Conservation (phyloP, 64 coral and sea anemone species). For the Dendrophyllia cribrosa region DNA sequence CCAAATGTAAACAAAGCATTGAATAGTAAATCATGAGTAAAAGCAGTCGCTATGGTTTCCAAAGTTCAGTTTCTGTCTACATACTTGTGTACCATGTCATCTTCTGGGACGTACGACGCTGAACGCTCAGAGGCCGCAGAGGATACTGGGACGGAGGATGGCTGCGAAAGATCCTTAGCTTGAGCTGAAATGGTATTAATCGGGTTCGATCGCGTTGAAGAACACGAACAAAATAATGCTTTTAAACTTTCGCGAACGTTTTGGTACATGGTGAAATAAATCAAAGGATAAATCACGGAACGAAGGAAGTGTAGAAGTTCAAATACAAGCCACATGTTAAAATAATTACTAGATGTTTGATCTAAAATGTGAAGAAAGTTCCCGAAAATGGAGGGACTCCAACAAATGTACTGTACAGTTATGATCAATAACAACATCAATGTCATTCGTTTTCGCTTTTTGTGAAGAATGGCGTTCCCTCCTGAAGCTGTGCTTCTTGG, state of each 20-base stretch:
- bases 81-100: neutral
- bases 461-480: conserved; percentile 41
- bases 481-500: conserved; percentile 30
- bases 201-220: neutral
- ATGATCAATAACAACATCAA: conserved; percentile 1
- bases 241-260: conserved; percentile 17
- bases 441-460: conserved; percentile 16
- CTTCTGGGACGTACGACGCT: neutral
- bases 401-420: conserved; percentile 1
- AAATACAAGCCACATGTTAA: conserved; percentile 6
- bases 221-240: neutral
- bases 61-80: neutral
- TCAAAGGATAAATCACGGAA: neutral
- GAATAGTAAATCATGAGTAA: neutral
- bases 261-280: conserved; percentile 18
- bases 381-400: neutral
- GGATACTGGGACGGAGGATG: neutral
- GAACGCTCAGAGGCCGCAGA: conserved; percentile 15
- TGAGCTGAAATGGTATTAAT: neutral
- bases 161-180: neutral
- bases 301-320: conserved; percentile 33
- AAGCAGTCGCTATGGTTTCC: too few species aligned
- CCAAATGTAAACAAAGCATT: neutral
- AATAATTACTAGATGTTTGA: neutral
- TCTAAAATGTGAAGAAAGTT: neutral